Conservation (phyloP, 2,888 invertebrate species). For the Ectemnius lituratus region DNA sequence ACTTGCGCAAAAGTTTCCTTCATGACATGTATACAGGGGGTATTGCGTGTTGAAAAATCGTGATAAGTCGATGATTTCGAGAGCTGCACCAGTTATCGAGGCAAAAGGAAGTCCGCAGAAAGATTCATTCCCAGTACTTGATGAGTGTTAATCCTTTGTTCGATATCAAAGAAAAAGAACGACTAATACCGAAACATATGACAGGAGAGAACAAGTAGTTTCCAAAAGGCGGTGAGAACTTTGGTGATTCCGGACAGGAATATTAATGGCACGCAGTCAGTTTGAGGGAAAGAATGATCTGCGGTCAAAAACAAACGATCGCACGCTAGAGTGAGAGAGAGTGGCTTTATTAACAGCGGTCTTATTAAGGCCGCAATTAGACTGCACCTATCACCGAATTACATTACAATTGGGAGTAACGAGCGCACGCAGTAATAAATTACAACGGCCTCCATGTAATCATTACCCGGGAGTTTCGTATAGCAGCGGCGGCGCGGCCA, state of each 20-base stretch:
- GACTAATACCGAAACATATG: too few relatives aligned
- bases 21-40: too few relatives aligned
- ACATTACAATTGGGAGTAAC: conserved; percentile 59
- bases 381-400: conserved; percentile 55
- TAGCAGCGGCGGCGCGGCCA: conserved; percentile 45
- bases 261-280: too few relatives aligned
- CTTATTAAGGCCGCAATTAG: conserved; percentile 59
- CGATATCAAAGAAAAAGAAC: too few relatives aligned
- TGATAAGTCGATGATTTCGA: conserved; percentile 26
- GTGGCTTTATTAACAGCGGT: conserved; percentile 24
- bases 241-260: too few relatives aligned
- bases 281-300: too few relatives aligned
- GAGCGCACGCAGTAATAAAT: conserved; percentile 62
- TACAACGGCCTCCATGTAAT: conserved; percentile 61
- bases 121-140: conserved; percentile 16
- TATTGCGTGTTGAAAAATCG: not conserved
- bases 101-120: conserved; percentile 36
- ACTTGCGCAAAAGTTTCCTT: not conserved
- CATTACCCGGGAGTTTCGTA: conserved; percentile 61
- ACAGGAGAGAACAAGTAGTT: too few relatives aligned
- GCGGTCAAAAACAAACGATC: too few relatives aligned
- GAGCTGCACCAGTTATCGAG: conserved; percentile 42
- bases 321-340: not conserved
- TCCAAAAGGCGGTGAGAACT: too few relatives aligned
- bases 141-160: too few relatives aligned